Evolutionary conservation across 1,140 invertebrate genomes (phyloP), one percentile per base, ranked within the genome.

Genomic region (Sinonovacula constricta): DNA sequence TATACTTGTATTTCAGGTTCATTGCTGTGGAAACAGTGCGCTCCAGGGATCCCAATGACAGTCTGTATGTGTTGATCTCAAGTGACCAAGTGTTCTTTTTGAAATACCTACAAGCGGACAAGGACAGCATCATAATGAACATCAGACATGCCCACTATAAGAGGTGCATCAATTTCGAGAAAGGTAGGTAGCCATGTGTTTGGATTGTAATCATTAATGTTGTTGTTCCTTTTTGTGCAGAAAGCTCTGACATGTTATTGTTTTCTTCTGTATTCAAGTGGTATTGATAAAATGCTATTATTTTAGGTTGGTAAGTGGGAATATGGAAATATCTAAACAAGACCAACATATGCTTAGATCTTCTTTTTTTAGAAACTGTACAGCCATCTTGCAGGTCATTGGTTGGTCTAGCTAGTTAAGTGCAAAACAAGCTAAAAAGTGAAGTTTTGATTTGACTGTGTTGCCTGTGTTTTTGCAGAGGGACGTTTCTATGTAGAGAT

Each of bases 11-110:
- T 79, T 83, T 5, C 76, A 93, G 92, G 83, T 95, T 97, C 82
- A 94, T 98, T 60, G 95, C 95, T 0, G 95, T 96, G 88, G 96
- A 97, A 88, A 91, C 93, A 87, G 88, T 98, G 74, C 93, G 95
- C 69, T 82, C 59, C 14, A 53, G 54, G 5, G 81, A 76, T 10
- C 45, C 62, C 4, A 90, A 93, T 79, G 93, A 95, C 89, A 93
- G 94, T 91, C 91, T 95, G 85, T 92, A 94, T 65, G 94, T 95
- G 65, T 92, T 97, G 22, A 93, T 97, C 56, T 95, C 95, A 1
- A 94, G 94, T 83, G 93, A 95, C 87, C 94, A 94, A 89, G 93
- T 98, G 18, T 93, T 95, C 66, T 94, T 98, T 83, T 94, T 98
- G 3, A 93, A 93, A 30, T 92, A 92, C 4, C 92, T 92, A 49